phyloP scores from a whole-genome alignment of 2,113 vertebrate genomes.

The Erythrolamprus reginae region DNA sequence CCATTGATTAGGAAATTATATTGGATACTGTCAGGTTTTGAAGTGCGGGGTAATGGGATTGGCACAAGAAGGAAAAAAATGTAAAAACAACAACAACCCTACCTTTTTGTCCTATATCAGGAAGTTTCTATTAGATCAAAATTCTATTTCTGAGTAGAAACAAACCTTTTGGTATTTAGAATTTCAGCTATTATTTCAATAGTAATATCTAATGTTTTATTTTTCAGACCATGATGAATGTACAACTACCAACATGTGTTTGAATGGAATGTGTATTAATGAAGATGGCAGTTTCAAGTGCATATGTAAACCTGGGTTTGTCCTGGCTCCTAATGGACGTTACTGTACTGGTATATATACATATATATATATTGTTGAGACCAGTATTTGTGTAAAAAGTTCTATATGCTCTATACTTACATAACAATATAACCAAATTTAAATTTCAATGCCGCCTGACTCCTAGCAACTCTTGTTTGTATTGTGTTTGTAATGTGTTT shows the following conservation, averaged over 20 bases:
- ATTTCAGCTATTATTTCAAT: not conserved
- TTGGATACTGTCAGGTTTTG: not conserved
- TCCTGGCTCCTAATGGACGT: slow-evolving; percentile 66
- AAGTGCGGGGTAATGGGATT: not conserved
- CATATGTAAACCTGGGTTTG: slow-evolving; percentile 77
- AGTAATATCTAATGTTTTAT: not conserved
- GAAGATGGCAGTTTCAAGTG: slow-evolving; percentile 80
- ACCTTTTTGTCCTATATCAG: not conserved
- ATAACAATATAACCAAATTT: not conserved
- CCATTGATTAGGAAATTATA: not conserved
- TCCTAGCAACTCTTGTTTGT: not conserved
- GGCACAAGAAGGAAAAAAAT: not conserved
- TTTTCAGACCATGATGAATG: slow-evolving; percentile 73
- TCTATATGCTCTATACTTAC: not conserved
- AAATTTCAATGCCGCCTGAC: not conserved
- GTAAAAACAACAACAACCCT: not conserved
- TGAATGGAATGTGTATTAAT: slow-evolving; percentile 81
- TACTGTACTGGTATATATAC: slow-evolving; percentile 69
- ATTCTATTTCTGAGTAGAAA: not conserved
- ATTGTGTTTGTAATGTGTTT: not conserved
- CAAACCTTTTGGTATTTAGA: not conserved
- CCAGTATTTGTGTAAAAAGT: not conserved
- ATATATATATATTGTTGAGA: not conserved
- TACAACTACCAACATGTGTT: slow-evolving; percentile 71
- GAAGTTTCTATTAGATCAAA: not conserved